Conservation (phyloP, 2,113 vertebrate genomes). For the Castor canadensis region DNA sequence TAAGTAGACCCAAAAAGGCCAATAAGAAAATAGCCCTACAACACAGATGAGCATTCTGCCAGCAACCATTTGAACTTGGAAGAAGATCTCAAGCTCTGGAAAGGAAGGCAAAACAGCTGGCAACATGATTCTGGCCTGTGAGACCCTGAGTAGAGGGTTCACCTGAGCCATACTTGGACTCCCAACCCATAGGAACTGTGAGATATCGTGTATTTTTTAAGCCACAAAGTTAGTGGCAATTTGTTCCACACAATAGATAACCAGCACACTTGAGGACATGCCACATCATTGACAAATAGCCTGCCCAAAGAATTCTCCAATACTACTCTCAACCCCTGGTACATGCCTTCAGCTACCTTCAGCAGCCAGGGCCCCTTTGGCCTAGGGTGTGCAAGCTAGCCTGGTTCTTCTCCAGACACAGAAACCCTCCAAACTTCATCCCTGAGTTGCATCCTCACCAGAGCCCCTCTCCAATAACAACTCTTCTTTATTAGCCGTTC, state of each 20-base stretch:
- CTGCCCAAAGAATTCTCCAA: not conserved
- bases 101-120: not conserved
- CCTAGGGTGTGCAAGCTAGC: not conserved
- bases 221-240: not conserved
- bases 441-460: not conserved
- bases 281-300: not conserved
- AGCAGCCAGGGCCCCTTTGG: not conserved
- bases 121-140: not conserved
- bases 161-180: not conserved
- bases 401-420: not conserved
- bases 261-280: not conserved
- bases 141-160: not conserved
- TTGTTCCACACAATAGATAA: not conserved
- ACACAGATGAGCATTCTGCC: not conserved
- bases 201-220: not conserved
- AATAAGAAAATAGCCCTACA: not conserved
- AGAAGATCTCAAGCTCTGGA: not conserved
- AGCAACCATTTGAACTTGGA: not conserved
- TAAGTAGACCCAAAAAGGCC: too few species aligned
- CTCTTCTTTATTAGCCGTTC: not conserved
- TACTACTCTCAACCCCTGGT: not conserved
- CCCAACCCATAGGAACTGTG: not conserved
- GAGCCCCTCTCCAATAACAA: not conserved
- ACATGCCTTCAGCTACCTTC: not conserved
- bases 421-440: not conserved